Evolutionary conservation across 2,113 vertebrate species (phyloP), one percentile per base, ranked within the genome.

Genomic region (Chionomys nivalis): DNA sequence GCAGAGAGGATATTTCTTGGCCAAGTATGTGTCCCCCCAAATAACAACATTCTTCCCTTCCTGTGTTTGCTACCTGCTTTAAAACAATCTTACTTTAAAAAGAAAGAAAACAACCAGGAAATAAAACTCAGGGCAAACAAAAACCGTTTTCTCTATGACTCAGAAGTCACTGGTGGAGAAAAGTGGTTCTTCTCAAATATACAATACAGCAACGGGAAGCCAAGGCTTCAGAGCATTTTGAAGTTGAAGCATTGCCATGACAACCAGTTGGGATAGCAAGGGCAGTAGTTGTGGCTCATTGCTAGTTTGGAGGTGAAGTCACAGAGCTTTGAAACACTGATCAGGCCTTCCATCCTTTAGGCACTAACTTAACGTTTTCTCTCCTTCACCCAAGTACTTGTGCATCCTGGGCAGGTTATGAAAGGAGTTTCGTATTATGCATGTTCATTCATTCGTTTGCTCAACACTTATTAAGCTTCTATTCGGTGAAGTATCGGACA

Each of bases 111-210:
- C 21, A 96, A 93, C 49, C 75, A 93, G 93, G 70, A 96, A 95
- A 94, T 94, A 78, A 94, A 95, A 76, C 39, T 63, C 33, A 87
- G 85, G 70, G 61, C 93, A 96, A 97, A 96, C 87, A 90, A 90
- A 95, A 89, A 77, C 44, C 26, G 0, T 90, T 93, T 76, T 81
- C 79, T 94, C 68, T 90, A 36, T 85, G 93, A 97, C 78, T 97
- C 96, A 97, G 70, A 96, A 83, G 2, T 92, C 58, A 76, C 87
- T 88, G 55, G 39, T 10, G 36, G 36, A 73, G 61, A 72, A 89
- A 81, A 91, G 58, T 23, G 44, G 36, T 90, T 89, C 63, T 95
- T 82, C 87, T 94, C 73, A 93, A 72, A 89, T 75, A 75, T 79
- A 85, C 58, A 90, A 49, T 47, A 75, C 8, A 13, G 33, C 58